Evolutionary conservation across 2,888 invertebrate species (phyloP), one percentile per base, ranked within the genome.

Genomic region (Lymantria dispar): DNA sequence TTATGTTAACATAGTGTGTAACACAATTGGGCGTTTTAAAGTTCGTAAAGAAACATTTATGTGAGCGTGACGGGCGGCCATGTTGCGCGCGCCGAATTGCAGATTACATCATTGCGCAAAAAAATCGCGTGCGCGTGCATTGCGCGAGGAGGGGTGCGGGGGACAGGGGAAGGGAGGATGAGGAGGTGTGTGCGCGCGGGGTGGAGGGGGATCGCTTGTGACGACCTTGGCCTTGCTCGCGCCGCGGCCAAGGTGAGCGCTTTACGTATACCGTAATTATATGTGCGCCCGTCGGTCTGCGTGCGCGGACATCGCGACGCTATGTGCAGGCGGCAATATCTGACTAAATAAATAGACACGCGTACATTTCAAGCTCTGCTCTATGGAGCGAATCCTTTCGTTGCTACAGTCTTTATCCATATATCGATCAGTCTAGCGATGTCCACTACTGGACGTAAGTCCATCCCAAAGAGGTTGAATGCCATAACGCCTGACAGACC

Each of bases 91-190:
- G 86, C 87, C 86, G 83, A 89, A 88, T 83, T 85, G 83, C 78
- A 75, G 82, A 86, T 89, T 89, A 90, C 88, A 89, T 90, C 90
- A 90, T 79, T 79, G 80, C 76, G 83, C 86, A 88, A 89, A 89
- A 89, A 83, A 75, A 61, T 64, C 70, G 79, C 76, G 78, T 81
- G 83, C 82, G 78, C 80, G 78, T 74, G 72, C 70, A 76, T 63
- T 47, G 43, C 49, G 44, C 48, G 38, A 39, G 45, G 48, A 14
- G 40, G 22, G 57, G 56, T 56, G 60, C 47, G 64, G 56, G 64
- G 51, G 52, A 54, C 40, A 52, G 60, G 55, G 50, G 50, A 58
- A 50, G 47, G 47, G 56, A 59, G 43, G 63, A 62, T 62, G 61
- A 60, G 62, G 59, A 64, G 62, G 53, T 39, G 46, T 39, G 22